A percentile compares a stretch with the other conserved stretches of the same genome.
phyloP scores from a whole-genome alignment of 30 jellyfish, hydroid and myxozoan genomes.

The Clytia hemisphaerica region DNA sequence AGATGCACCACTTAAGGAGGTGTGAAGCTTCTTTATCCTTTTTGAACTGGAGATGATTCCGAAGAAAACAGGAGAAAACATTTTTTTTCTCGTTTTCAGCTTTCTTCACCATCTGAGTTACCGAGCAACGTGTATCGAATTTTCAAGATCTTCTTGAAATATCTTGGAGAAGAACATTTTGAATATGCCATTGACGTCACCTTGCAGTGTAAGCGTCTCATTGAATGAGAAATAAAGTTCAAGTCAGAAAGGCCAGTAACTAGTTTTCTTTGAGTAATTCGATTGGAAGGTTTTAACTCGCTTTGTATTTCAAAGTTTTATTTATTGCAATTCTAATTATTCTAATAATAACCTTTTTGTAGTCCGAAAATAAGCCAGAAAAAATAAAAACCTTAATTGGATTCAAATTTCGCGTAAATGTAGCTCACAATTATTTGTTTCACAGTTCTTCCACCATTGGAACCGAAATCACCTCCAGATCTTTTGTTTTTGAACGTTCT shows the following conservation, averaged over 20 bases:
- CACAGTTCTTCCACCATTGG: slow-evolving; percentile 80
- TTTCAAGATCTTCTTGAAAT: slow-evolving; percentile 65
- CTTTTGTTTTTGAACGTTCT: slow-evolving; percentile 76
- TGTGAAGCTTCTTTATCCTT: no score
- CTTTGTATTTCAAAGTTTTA: no score
- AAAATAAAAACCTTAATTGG: neutral
- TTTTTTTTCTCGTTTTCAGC: slow-evolving; percentile 28
- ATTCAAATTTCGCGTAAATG: neutral
- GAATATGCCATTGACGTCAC: slow-evolving; percentile 94
- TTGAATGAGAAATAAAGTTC: no score
- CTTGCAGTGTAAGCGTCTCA: slow-evolving; percentile 55
- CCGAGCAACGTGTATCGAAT: slow-evolving; percentile 78
- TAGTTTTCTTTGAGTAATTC: no score
- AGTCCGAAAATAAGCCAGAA: neutral
- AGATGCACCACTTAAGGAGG: no score
- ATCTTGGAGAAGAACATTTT: slow-evolving; percentile 96
- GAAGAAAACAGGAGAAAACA: no score
- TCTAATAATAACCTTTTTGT: neutral
- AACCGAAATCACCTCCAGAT: slow-evolving; percentile 85
- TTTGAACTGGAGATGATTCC: neutral
- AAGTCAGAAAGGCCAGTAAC: no score
- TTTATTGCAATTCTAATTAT: no score
- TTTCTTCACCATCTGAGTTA: slow-evolving; percentile 73
- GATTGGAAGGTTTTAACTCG: no score
- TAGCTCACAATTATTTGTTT: neutral